Conservation (phyloP, 2,797 vertebrate genomes). For the Brachyrhaphis roseni region DNA sequence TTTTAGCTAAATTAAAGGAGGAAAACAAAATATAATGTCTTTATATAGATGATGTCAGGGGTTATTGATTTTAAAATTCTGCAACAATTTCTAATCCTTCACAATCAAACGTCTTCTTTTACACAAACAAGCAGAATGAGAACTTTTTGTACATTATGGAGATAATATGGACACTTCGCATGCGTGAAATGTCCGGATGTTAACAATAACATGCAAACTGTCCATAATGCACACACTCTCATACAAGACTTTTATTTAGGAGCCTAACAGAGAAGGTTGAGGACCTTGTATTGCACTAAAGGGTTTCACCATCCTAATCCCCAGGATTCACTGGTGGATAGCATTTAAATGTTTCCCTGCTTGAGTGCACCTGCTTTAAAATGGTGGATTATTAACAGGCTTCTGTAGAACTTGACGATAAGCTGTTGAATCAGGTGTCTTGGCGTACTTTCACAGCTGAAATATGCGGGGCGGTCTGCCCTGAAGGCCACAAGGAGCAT, state of each 20-base stretch:
- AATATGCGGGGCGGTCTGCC: not conserved
- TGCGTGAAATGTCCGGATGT: too few relatives aligned
- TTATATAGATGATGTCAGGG: too few relatives aligned
- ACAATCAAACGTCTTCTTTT: too few relatives aligned
- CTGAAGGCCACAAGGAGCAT: not conserved
- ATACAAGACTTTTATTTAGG: too few relatives aligned
- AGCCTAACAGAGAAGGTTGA: too few relatives aligned
- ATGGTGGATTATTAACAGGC: not conserved
- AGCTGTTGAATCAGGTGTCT: conserved; percentile 4
- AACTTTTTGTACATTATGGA: not conserved
- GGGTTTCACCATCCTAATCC: not conserved
- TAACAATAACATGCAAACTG: too few relatives aligned
- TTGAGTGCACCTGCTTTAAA: not conserved
- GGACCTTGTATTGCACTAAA: too few relatives aligned
- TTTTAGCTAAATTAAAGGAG: not conserved
- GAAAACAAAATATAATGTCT: too few relatives aligned
- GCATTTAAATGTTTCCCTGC: not conserved
- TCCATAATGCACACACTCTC: not conserved
- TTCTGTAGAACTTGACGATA: conserved; percentile 2
- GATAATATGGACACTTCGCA: not conserved
- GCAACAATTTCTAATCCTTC: too few relatives aligned
- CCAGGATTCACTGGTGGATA: not conserved
- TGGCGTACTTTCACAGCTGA: not conserved
- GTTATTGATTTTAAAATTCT: too few relatives aligned
- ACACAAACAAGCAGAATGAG: too few relatives aligned